A percentile compares a stretch with the other conserved stretches of the same genome.
Evolutionary conservation across 1,140 invertebrate genomes (phyloP).

Genomic region (Brachionus asplanchnoidis): DNA sequence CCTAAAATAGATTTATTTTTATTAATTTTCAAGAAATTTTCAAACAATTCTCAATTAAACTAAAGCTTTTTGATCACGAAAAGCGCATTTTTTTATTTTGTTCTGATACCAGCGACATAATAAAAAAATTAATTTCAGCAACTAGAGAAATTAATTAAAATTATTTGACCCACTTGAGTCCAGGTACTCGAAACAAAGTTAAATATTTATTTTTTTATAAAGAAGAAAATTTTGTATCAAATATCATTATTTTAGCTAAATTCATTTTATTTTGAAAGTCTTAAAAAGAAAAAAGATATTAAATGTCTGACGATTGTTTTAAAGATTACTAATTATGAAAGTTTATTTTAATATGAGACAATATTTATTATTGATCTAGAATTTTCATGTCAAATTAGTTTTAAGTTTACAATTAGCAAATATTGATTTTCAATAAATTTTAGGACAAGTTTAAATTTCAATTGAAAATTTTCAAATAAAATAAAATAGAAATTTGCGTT

Average conservation of each 20-base stretch:
- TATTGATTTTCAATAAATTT: not conserved
- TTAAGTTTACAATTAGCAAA: not conserved
- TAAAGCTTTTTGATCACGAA: not conserved
- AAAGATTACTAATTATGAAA: not conserved
- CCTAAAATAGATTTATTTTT: not conserved
- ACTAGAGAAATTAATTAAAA: not conserved
- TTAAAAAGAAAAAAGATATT: too few relatives aligned
- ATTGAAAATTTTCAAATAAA: not conserved
- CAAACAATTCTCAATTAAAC: not conserved
- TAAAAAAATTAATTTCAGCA: not conserved
- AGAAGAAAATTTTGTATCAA: not conserved
- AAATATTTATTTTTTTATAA: not conserved
- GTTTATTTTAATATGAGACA: not conserved
- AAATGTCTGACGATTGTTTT: not conserved
- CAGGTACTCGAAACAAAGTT: not conserved
- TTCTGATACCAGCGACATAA: not conserved
- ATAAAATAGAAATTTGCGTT: not conserved
- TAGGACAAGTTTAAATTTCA: not conserved
- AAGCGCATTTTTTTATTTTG: not conserved
- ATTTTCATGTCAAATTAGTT: not conserved
- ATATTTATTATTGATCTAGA: not conserved
- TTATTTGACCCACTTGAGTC: not conserved
- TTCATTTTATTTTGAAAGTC: not conserved
- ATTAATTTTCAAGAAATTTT: not conserved
- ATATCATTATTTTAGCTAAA: not conserved